Base-by-base conservation (phyloP, 2,113 vertebrate genomes). In the Nycticorax nycticorax region DNA sequence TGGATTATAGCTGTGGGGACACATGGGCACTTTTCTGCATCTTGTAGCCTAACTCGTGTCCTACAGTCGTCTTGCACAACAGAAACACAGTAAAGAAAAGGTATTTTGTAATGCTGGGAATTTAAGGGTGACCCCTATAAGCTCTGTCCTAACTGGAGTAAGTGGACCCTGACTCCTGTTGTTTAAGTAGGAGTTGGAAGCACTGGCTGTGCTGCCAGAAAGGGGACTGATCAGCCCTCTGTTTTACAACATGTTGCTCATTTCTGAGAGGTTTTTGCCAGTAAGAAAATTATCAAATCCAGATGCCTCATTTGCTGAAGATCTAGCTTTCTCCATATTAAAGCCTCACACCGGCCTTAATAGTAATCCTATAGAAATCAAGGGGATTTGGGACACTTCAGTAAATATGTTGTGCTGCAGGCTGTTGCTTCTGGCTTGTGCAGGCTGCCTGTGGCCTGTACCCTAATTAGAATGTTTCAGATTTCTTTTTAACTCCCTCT, bases 361-460 rank as follows among this genome's bases (percentile, higher is more conserved):
- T 7, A 20, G 33, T 92, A 92, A 94, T 81, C 80, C 86, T 56
- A 27, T 39, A 78, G 95, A 89, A 96, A 74, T 78, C 68, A 47
- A 30, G 79, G 76, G 80, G 80, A 89, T 97, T 96, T 96, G 83
- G 77, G 91, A 80, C 79, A 89, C 89, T 91, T 86, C 50, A 66
- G 83, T 84, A 43, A 85, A 23, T 45, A 59, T 18, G 62, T 93
- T 81, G 85, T 78, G 73, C 92, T 94, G 24, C 43, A 77, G 91
- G 88, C 79, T 76, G 67, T 86, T 96, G 86, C 84, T 84, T 57
- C 84, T 84, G 87, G 87, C 92, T 50, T 32, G 32, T 16, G n/a
- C 24, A 53, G 63, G 47, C 79, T 86, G 85, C 91, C 71, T n/a
- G 63, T 26, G 79, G 67, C 45, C 83, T 26, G 37, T 19, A 62